Percentiles rank a stretch among this genome's conserved stretches.
These are phyloP conservation scores for Chionis minor DNA, from an alignment of 2,113 vertebrate species.

Conservation along the genomic window DNA sequence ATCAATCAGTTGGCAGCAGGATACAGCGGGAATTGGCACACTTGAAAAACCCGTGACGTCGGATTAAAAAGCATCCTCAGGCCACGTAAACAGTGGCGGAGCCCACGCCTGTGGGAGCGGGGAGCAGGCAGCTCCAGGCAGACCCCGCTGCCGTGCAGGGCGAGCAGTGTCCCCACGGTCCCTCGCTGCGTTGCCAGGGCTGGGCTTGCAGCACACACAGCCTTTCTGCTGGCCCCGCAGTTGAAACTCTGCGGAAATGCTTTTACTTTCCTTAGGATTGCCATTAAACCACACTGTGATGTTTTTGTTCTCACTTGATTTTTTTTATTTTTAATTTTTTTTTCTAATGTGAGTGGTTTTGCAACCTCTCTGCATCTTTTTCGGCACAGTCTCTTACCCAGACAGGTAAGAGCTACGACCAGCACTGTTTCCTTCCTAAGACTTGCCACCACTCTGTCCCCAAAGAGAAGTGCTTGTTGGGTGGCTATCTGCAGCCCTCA, in stretches of 20 bases:
- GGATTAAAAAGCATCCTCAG: not conserved
- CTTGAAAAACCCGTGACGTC: not conserved
- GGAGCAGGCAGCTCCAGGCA: not conserved
- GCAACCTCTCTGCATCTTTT: not conserved
- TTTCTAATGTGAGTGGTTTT: not conserved
- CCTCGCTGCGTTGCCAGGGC: not conserved
- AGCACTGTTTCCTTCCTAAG: not conserved
- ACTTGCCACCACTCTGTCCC: not conserved
- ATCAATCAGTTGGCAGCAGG: conserved; percentile 12
- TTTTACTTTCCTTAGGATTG: not conserved
- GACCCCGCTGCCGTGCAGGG: not conserved
- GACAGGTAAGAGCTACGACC: not conserved
- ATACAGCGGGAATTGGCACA: not conserved
- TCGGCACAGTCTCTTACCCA: not conserved
- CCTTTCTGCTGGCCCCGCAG: not conserved
- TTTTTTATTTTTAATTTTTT: not conserved
- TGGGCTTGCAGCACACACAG: not conserved
- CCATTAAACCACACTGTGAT: not conserved
- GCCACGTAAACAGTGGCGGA: not conserved
- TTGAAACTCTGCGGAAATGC: not conserved
- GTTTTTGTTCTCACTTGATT: not conserved
- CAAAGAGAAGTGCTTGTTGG: not conserved
- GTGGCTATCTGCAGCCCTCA: not conserved
- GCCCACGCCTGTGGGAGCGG: not conserved
- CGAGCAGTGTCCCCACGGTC: not conserved